Percentiles rank a stretch among this genome's conserved stretches.
These are phyloP conservation scores for Temnothorax unifasciatus DNA, from an alignment of 2,888 invertebrate genomes.

Conservation along the genomic window DNA sequence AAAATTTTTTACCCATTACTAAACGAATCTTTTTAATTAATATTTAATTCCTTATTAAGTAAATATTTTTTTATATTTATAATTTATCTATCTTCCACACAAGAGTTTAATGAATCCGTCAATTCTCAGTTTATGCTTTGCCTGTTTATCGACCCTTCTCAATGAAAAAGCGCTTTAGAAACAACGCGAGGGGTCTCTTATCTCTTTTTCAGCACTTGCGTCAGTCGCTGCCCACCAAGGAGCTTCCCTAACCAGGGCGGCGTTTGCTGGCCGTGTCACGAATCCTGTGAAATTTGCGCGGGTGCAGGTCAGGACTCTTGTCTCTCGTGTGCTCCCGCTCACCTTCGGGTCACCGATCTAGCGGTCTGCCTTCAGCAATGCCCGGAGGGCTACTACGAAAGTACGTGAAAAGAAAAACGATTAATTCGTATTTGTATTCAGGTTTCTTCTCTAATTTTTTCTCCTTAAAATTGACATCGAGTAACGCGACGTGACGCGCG, in stretches of 20 bases:
- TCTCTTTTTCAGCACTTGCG: conserved; percentile 90
- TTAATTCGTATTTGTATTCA: neutral
- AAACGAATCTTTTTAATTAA: neutral
- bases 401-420: conserved; percentile 86
- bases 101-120: neutral
- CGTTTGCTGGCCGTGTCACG: conserved; percentile 95
- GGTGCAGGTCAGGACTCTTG: conserved; percentile 96
- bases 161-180: conserved; percentile 41
- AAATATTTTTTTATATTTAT: neutral
- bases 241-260: conserved; percentile 94
- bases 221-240: conserved; percentile 94
- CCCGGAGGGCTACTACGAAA: conserved; percentile 95
- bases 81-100: neutral
- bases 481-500: neutral
- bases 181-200: conserved; percentile 34
- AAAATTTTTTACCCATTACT: neutral
- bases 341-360: conserved; percentile 93
- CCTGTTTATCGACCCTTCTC: neutral
- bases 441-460: neutral
- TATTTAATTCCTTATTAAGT: neutral
- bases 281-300: conserved; percentile 95
- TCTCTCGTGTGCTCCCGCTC: conserved; percentile 93
- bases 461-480: neutral
- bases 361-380: conserved; percentile 95
- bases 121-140: neutral